Conservation (phyloP, 2,113 vertebrate species). For the Ramphastos sulfuratus region DNA sequence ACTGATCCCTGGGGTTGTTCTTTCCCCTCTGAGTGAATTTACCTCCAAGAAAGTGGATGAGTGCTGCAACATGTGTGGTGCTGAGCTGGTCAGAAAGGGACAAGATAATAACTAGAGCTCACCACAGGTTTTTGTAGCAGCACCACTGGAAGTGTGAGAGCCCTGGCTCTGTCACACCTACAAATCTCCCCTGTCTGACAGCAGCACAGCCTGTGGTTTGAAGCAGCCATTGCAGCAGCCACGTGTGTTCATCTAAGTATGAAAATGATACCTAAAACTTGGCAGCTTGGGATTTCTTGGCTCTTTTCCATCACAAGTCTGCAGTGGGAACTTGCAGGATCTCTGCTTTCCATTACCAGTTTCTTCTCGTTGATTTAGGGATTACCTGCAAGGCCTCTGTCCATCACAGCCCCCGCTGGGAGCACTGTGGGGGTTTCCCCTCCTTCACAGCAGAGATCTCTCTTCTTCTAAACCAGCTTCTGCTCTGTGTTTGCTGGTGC, state of each 20-base stretch:
- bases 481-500: neutral
- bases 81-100: neutral
- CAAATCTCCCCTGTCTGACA: neutral
- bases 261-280: neutral
- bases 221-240: neutral
- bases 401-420: rapidly evolving
- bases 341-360: neutral
- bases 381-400: neutral
- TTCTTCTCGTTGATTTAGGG: neutral
- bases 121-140: neutral
- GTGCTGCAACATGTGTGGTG: neutral
- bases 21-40: neutral
- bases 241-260: neutral
- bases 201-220: neutral
- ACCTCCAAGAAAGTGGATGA: neutral
- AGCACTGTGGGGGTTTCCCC: neutral
- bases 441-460: neutral
- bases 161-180: neutral
- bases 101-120: neutral
- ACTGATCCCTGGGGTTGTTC: too few relatives aligned
- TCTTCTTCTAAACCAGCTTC: neutral
- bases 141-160: neutral
- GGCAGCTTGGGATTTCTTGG: neutral
- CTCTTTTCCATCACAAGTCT: neutral
- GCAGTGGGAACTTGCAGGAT: neutral